A percentile compares a stretch with the other conserved stretches of the same genome.
Evolutionary conservation across 2,113 vertebrate genomes (phyloP).

Genomic region (Nyctibius bracteatus): DNA sequence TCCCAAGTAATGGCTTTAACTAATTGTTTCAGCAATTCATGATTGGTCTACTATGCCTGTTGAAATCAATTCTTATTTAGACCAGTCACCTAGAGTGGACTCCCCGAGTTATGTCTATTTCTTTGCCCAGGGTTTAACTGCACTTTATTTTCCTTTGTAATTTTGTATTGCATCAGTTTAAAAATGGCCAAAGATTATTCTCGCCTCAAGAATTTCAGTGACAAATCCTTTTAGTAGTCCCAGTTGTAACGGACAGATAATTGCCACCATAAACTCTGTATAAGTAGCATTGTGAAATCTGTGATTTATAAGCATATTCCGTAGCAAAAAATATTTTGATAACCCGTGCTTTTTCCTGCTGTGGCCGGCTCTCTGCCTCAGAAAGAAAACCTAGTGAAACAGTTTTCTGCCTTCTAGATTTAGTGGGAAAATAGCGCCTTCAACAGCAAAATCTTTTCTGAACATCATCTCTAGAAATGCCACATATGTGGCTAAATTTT

Average conservation of each 20-base stretch:
- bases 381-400: background rate
- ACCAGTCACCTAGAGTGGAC: background rate
- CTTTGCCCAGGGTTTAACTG: background rate
- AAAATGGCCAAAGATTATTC: slow-evolving; percentile 17
- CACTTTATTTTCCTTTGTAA: slow-evolving; percentile 10
- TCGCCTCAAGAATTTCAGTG: background rate
- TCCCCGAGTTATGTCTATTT: background rate
- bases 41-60: background rate
- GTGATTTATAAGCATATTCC: slow-evolving; percentile 4
- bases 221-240: slow-evolving; percentile 9
- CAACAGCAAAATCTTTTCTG: background rate
- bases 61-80: background rate
- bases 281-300: slow-evolving; percentile 27
- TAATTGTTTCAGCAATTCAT: background rate
- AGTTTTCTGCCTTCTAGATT: background rate
- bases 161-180: background rate
- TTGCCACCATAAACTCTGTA: background rate
- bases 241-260: background rate
- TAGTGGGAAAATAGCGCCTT: slow-evolving; percentile 6
- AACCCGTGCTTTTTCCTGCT: background rate
- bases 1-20: background rate
- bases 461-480: background rate
- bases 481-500: background rate
- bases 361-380: background rate
- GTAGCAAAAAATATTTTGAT: slow-evolving; percentile 16